Evolutionary conservation across 2,113 vertebrate species (phyloP).

Genomic region (Neotragus pygmaeus): DNA sequence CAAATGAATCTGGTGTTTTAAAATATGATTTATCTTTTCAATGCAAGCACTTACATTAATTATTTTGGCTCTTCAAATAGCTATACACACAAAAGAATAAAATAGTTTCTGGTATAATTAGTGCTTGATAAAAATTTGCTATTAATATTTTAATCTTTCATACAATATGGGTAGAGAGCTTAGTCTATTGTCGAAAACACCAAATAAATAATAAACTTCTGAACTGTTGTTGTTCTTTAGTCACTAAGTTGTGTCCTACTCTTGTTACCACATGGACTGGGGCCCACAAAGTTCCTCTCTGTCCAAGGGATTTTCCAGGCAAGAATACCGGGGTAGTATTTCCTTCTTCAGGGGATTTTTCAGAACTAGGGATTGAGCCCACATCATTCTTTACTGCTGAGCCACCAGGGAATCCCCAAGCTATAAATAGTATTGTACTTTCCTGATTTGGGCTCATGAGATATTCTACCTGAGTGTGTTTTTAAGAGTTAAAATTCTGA

Average conservation of each 20-base stretch:
- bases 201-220: neutral
- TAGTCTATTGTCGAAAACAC: neutral
- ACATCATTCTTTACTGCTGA: neutral
- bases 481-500: conserved; percentile 34
- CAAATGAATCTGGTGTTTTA: neutral
- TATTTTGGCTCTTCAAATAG: neutral
- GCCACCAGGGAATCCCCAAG: neutral
- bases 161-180: neutral
- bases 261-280: neutral
- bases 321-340: neutral
- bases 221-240: neutral
- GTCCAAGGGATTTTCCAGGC: neutral
- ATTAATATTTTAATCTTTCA: neutral
- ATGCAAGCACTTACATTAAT: neutral
- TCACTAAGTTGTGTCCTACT: neutral
- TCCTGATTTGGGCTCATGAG: neutral
- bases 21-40: conserved; percentile 14
- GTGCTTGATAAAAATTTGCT: neutral
- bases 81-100: neutral
- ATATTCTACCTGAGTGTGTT: neutral
- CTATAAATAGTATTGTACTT: neutral
- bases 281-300: neutral
- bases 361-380: neutral
- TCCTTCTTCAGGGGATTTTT: neutral
- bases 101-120: neutral